These are phyloP conservation scores for Scomberomorus guttatus DNA, from an alignment of 2,797 vertebrate species.

Conservation along the genomic window DNA sequence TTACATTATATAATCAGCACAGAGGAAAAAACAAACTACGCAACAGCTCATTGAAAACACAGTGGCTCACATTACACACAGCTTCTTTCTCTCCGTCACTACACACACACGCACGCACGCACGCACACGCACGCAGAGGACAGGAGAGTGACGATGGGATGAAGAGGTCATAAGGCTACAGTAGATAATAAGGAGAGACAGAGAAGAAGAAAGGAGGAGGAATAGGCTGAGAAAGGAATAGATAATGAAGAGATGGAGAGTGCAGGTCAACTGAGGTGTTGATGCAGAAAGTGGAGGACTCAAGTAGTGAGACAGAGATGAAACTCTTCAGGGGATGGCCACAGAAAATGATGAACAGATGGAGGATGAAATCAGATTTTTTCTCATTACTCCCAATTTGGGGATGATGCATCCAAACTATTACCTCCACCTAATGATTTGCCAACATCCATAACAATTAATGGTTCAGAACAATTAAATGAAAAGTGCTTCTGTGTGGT, in stretches of 20 bases:
- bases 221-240: constrained; percentile 23
- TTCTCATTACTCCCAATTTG: constrained; percentile 51
- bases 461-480: constrained; percentile 44
- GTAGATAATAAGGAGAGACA: constrained; percentile 30
- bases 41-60: constrained; percentile 16
- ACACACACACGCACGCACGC: constrained; percentile 34
- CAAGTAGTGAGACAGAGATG: constrained; percentile 8
- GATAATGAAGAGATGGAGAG: constrained; percentile 40
- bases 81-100: not conserved
- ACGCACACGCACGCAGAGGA: constrained; percentile 27
- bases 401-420: constrained; percentile 43
- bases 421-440: constrained; percentile 51
- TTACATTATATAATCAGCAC: constrained; percentile 12
- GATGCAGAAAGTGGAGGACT: constrained; percentile 30
- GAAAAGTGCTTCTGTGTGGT: constrained; percentile 30
- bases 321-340: constrained; percentile 23
- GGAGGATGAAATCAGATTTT: constrained; percentile 38
- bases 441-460: constrained; percentile 55
- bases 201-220: constrained; percentile 12
- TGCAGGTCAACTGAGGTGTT: constrained; percentile 35
- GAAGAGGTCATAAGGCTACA: constrained; percentile 30
- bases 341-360: constrained; percentile 55
- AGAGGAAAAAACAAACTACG: constrained; percentile 8
- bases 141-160: constrained; percentile 16
- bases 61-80: not conserved